Conservation (phyloP, 2,113 vertebrate genomes). For the Phasianus colchicus region DNA sequence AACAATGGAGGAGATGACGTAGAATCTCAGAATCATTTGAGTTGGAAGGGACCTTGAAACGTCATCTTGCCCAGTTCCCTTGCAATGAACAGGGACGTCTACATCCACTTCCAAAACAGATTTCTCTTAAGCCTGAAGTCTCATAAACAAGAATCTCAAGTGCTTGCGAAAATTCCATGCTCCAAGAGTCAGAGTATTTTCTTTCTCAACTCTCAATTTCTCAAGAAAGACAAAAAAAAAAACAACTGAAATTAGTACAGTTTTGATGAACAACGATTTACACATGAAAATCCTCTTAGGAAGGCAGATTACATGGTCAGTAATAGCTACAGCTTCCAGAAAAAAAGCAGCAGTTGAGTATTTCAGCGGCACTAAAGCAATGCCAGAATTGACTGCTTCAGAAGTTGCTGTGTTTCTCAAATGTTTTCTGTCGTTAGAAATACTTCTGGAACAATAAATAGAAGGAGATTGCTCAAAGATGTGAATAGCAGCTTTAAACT, state of each 20-base stretch:
- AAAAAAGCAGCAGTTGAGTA: fast-evolving
- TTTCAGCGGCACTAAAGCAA: fast-evolving
- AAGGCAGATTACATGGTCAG: not conserved
- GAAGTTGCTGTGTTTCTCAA: not conserved
- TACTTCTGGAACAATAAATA: not conserved
- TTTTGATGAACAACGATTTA: not conserved
- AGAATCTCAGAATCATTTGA: no score
- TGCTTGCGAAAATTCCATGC: not conserved
- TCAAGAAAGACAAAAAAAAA: not conserved
- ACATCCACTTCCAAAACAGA: not conserved
- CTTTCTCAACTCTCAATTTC: not conserved
- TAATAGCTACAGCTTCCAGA: not conserved
- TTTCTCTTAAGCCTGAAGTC: not conserved
- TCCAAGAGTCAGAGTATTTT: not conserved
- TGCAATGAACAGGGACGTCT: no score
- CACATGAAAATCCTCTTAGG: not conserved
- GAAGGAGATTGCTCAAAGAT: not conserved
- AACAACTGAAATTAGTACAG: not conserved
- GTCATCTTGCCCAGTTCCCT: no score
- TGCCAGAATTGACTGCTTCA: not conserved
- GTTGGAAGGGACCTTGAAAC: no score
- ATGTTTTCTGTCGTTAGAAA: not conserved
- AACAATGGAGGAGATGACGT: not conserved
- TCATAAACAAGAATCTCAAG: not conserved
- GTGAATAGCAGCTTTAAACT: not conserved